Evolutionary conservation across 2,113 vertebrate species (phyloP).

Genomic region (Indri indri): DNA sequence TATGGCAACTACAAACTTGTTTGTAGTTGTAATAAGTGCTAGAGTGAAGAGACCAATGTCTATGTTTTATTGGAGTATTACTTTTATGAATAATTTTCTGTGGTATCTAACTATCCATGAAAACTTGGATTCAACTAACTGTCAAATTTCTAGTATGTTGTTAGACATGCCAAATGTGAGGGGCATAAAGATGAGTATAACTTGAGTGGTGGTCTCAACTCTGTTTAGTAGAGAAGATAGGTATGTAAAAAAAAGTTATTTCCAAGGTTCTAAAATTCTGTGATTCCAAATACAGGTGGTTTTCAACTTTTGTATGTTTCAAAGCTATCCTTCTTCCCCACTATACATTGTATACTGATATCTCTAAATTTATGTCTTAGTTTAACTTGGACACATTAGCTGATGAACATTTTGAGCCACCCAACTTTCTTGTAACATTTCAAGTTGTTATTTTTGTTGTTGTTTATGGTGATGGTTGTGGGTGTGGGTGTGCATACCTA

Average conservation of each 20-base stretch:
- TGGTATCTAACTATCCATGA: background rate
- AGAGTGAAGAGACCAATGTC: background rate
- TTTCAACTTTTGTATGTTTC: background rate
- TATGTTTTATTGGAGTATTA: background rate
- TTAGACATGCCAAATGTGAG: background rate
- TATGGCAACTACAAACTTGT: background rate
- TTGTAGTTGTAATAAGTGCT: background rate
- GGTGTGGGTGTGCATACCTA: background rate
- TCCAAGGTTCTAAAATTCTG: constrained; percentile 9
- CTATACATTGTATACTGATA: background rate
- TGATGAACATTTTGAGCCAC: background rate
- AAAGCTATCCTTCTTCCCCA: background rate
- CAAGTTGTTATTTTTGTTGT: background rate
- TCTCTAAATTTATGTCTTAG: background rate
- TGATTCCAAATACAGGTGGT: background rate
- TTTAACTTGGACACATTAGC: constrained; percentile 3
- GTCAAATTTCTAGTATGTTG: background rate
- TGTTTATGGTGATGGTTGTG: background rate
- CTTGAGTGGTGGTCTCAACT: background rate
- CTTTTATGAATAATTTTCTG: background rate
- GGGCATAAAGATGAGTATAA: background rate
- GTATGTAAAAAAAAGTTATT: background rate
- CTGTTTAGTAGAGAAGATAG: background rate
- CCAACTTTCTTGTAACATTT: background rate
- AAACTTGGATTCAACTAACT: background rate